Percentiles rank a stretch among this genome's conserved stretches.
Evolutionary conservation across 2,888 invertebrate species (phyloP).

Genomic region (Napeogenes inachia): DNA sequence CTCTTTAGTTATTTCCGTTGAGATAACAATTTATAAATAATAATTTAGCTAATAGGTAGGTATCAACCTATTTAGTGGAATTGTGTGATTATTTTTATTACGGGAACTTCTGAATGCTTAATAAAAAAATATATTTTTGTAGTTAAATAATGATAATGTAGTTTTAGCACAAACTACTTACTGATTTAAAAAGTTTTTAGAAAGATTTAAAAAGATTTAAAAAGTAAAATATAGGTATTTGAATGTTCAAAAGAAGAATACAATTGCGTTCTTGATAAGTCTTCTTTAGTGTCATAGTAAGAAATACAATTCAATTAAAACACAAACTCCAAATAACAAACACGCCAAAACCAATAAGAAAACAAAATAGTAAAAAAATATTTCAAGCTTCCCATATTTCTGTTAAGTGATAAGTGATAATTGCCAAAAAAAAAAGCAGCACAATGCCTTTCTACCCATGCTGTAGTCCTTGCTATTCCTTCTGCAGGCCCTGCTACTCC

Average conservation of each 20-base stretch:
- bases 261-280: slow-evolving; percentile 24
- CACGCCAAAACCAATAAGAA: slow-evolving; percentile 31
- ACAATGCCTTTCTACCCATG: slow-evolving; percentile 50
- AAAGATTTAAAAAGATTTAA: too few species aligned
- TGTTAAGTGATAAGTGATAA: not conserved
- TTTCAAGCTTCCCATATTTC: not conserved
- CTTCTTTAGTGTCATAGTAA: slow-evolving; percentile 33
- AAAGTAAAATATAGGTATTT: slow-evolving; percentile 4
- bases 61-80: too few species aligned
- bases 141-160: too few species aligned
- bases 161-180: too few species aligned
- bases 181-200: too few species aligned
- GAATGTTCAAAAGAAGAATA: slow-evolving; percentile 19
- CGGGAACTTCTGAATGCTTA: too few species aligned
- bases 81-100: too few species aligned
- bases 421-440: slow-evolving; percentile 7
- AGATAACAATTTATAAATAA: too few species aligned
- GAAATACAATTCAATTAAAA: slow-evolving; percentile 34
- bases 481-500: slow-evolving; percentile 43
- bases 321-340: slow-evolving; percentile 48
- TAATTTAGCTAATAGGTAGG: too few species aligned
- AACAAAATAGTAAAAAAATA: slow-evolving; percentile 10
- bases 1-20: too few species aligned
- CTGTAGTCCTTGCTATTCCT: slow-evolving; percentile 33
- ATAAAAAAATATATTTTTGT: too few species aligned